Conservation (phyloP, 1,140 invertebrate genomes). For the Trigoniulus corallinus region DNA sequence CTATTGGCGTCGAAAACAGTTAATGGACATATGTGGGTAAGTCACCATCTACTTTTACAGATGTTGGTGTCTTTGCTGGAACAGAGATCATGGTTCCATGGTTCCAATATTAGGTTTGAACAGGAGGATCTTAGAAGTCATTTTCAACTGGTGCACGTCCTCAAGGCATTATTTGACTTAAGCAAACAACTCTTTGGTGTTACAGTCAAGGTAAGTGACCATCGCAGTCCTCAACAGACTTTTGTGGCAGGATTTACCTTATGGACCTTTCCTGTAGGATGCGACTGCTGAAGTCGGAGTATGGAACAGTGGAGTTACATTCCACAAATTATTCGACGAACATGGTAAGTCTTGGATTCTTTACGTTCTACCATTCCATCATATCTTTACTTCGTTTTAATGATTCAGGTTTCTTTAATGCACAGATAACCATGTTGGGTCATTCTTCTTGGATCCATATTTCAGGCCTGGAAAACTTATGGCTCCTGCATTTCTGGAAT, state of each 20-base stretch:
- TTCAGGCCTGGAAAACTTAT: slow-evolving; percentile 32
- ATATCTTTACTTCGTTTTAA: too few species aligned
- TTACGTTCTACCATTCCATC: too few species aligned
- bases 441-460: slow-evolving; percentile 15
- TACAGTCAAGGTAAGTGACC: slow-evolving; percentile 42
- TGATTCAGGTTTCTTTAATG: too few species aligned
- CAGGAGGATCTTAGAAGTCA: slow-evolving; percentile 56
- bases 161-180: slow-evolving; percentile 54
- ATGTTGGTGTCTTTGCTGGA: background rate
- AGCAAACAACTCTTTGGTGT: slow-evolving; percentile 62
- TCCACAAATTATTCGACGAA: slow-evolving; percentile 62
- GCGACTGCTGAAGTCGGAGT: slow-evolving; percentile 15
- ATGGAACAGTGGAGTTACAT: slow-evolving; percentile 74
- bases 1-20: slow-evolving; percentile 59
- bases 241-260: background rate
- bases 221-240: background rate
- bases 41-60: slow-evolving; percentile 3
- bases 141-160: slow-evolving; percentile 62
- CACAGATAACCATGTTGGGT: slow-evolving; percentile 14
- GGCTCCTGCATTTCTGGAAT: slow-evolving; percentile 31
- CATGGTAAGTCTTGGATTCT: slow-evolving; percentile 32
- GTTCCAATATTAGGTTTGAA: slow-evolving; percentile 34
- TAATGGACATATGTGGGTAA: slow-evolving; percentile 36
- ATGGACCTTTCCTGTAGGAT: slow-evolving; percentile 1
- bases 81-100: background rate